Evolutionary conservation across 2,797 vertebrate species (phyloP).

Genomic region (Sebastes trivittatus): DNA sequence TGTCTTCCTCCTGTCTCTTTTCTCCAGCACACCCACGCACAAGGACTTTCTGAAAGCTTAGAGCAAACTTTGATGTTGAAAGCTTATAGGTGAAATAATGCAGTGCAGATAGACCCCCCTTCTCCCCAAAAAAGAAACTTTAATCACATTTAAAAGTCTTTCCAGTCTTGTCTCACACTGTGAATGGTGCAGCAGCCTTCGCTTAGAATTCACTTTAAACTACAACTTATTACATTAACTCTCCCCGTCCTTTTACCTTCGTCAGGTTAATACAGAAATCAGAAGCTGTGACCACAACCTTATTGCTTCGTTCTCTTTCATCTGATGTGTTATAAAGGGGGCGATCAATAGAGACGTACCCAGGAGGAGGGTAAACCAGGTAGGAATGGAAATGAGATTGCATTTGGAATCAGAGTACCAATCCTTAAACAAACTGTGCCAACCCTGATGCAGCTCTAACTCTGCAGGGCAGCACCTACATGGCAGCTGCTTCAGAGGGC

Average conservation of each 20-base stretch:
- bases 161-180: neutral
- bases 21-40: conserved; percentile 13
- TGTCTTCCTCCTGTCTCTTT: conserved; percentile 17
- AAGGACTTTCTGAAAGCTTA: conserved; percentile 34
- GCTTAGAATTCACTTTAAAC: neutral
- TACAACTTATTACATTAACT: neutral
- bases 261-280: neutral
- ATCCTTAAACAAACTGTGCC: neutral
- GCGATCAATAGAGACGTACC: conserved; percentile 1
- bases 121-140: neutral
- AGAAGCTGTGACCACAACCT: neutral
- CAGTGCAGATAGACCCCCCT: neutral
- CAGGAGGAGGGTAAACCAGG: neutral
- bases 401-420: conserved; percentile 7
- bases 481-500: neutral
- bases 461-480: neutral
- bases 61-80: conserved; percentile 51
- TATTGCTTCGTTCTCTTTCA: conserved; percentile 4
- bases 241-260: neutral
- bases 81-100: conserved; percentile 25
- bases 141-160: neutral
- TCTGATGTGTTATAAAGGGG: neutral
- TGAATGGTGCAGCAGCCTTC: neutral
- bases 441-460: neutral
- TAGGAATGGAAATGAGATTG: conserved; percentile 10